These are phyloP conservation scores for Troilus luridus DNA, from an alignment of 2,888 invertebrate species.

Conservation along the genomic window DNA sequence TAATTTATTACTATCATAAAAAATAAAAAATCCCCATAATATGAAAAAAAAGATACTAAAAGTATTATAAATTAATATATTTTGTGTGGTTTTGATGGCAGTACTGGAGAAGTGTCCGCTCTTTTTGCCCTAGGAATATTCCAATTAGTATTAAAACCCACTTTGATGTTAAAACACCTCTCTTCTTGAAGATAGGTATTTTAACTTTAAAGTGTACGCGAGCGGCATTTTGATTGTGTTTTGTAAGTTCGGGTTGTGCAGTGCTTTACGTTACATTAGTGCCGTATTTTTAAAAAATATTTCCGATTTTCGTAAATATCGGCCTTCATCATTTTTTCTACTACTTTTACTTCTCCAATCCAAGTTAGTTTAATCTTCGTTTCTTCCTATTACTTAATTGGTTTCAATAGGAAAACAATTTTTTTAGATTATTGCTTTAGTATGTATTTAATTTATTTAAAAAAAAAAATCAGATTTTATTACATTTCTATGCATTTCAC, in stretches of 20 bases:
- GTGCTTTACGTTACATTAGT: background rate
- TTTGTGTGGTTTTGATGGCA: background rate
- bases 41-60: background rate
- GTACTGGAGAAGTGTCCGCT: background rate
- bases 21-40: background rate
- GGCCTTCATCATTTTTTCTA: background rate
- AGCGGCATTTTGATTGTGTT: background rate
- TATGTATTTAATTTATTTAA: background rate
- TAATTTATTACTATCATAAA: background rate
- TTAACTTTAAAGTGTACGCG: background rate
- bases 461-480: background rate
- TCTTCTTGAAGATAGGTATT: background rate
- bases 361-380: background rate
- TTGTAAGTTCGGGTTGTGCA: background rate
- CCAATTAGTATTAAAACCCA: background rate
- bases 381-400: background rate
- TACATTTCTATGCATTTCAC: background rate
- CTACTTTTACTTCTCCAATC: background rate
- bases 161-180: background rate
- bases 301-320: background rate
- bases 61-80: background rate
- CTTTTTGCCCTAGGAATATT: background rate
- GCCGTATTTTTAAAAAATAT: background rate
- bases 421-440: background rate
- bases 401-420: background rate